phyloP scores from a whole-genome alignment of 1,140 invertebrate species.

The Micrasema minimum region DNA sequence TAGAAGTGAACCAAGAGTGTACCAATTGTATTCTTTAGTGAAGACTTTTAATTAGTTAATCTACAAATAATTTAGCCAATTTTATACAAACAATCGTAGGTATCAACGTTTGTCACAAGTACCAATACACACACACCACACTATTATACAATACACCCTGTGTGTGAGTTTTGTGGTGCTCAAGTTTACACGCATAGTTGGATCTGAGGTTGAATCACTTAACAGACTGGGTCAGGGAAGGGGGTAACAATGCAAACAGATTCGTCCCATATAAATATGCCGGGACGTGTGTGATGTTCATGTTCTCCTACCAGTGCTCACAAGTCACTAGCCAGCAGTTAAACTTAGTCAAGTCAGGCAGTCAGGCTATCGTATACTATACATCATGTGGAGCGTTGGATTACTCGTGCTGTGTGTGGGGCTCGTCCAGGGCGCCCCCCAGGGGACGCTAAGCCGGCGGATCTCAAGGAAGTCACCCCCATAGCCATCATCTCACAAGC shows the following conservation, averaged over 20 bases:
- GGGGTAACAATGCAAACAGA: constrained; percentile 67
- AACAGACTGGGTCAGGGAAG: constrained; percentile 58
- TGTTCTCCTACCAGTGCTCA: constrained; percentile 42
- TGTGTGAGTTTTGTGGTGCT: constrained; percentile 24
- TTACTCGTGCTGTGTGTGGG: constrained; percentile 53
- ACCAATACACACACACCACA: too few relatives aligned
- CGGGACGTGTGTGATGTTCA: constrained; percentile 37
- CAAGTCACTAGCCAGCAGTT: constrained; percentile 31
- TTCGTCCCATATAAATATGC: constrained; percentile 65
- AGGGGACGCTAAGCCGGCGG: constrained; percentile 53
- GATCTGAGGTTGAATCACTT: constrained; percentile 52
- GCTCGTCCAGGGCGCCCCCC: constrained; percentile 51
- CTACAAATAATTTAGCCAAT: too few relatives aligned
- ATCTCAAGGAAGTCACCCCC: constrained; percentile 58
- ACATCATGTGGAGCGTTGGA: constrained; percentile 48
- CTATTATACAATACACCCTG: too few relatives aligned
- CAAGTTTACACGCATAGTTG: constrained; percentile 32
- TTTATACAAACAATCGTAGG: too few relatives aligned
- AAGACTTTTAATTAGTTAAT: too few relatives aligned
- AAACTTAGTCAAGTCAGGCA: constrained; percentile 9
- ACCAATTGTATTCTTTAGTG: too few relatives aligned
- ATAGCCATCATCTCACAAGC: constrained; percentile 66
- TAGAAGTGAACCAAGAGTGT: too few relatives aligned
- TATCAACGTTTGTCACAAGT: too few relatives aligned
- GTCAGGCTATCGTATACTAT: too few relatives aligned